Conservation (phyloP, 2,888 invertebrate genomes). For the Loripinus fragilis region DNA sequence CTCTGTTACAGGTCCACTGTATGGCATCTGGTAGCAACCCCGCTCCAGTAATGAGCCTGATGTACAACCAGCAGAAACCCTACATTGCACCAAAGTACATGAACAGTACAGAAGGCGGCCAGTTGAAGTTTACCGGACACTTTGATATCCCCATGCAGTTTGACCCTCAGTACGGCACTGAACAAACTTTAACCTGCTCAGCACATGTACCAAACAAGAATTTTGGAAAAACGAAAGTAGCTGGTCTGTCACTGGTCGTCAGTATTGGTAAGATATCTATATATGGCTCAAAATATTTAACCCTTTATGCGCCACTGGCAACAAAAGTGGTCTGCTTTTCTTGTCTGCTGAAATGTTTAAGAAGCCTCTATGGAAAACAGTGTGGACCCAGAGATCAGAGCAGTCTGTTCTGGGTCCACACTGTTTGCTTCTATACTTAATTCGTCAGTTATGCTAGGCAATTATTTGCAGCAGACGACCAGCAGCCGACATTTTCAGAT, state of each 20-base stretch:
- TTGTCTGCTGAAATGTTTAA: no score
- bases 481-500: no score
- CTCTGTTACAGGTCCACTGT: slow-evolving; percentile 39
- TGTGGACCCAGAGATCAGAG: no score
- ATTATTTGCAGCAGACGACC: no score
- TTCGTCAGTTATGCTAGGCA: no score
- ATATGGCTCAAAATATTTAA: not conserved
- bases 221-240: slow-evolving; percentile 20
- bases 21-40: slow-evolving; percentile 47
- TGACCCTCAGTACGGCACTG: slow-evolving; percentile 10
- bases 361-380: no score
- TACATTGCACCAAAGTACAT: not conserved
- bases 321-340: no score
- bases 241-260: slow-evolving; percentile 36
- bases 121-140: not conserved
- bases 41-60: slow-evolving; percentile 29
- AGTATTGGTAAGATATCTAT: slow-evolving; percentile 36
- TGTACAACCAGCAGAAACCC: slow-evolving; percentile 19
- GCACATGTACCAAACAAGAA: slow-evolving; percentile 28
- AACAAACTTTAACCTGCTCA: slow-evolving; percentile 12
- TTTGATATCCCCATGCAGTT: not conserved
- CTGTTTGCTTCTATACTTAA: no score
- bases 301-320: no score
- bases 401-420: no score
- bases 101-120: not conserved